A percentile compares a stretch with the other conserved stretches of the same genome.
These are phyloP conservation scores for Grus americana DNA, from an alignment of 2,113 vertebrate genomes.

Conservation along the genomic window DNA sequence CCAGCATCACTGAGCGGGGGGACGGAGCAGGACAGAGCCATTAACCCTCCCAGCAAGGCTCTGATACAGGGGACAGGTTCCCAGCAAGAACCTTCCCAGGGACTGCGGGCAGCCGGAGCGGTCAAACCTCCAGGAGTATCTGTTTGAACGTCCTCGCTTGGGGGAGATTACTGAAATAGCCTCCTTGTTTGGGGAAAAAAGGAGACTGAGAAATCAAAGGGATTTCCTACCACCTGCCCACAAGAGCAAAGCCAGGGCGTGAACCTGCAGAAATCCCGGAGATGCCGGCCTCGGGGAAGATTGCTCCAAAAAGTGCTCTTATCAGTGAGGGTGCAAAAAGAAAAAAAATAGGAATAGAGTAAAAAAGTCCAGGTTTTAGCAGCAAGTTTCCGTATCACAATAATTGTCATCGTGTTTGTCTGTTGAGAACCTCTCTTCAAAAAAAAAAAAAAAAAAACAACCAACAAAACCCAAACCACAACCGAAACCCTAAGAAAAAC, in stretches of 20 bases:
- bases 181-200: background rate
- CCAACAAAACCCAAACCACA: background rate
- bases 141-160: background rate
- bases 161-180: background rate
- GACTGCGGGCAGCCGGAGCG: accelerated
- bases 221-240: background rate
- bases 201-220: background rate
- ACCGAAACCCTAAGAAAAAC: background rate
- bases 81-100: background rate
- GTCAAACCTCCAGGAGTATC: background rate
- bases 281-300: background rate
- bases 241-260: background rate
- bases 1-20: background rate
- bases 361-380: background rate
- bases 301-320: background rate
- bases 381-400: background rate
- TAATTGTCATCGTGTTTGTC: background rate
- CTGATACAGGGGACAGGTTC: background rate
- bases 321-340: background rate
- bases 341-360: background rate
- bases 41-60: background rate
- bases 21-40: background rate
- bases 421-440: background rate
- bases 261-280: background rate
- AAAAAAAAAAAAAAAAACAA: background rate